A percentile compares a stretch with the other conserved stretches of the same genome.
Conservation (phyloP, 1,140 invertebrate species). For the Thaumetopoea pityocampa region DNA sequence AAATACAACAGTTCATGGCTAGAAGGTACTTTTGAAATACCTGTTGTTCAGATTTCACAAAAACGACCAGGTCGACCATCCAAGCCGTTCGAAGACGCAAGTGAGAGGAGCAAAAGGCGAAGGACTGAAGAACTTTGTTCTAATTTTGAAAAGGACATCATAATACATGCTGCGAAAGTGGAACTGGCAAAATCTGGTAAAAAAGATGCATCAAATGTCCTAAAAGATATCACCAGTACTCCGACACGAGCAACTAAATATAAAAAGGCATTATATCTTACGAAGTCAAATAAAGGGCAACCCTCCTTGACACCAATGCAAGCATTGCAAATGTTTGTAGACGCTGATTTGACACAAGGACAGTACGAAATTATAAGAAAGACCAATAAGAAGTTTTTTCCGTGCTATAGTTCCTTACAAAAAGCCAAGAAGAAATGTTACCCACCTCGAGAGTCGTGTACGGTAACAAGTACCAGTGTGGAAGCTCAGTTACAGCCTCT, state of each 20-base stretch:
- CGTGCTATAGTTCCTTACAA: neutral
- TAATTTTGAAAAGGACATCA: conserved; percentile 19
- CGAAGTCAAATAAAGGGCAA: neutral
- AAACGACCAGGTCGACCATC: too few species aligned
- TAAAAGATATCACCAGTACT: conserved; percentile 24
- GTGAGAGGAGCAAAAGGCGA: too few species aligned
- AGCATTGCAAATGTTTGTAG: neutral
- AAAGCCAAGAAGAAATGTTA: neutral
- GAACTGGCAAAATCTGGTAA: conserved; percentile 17
- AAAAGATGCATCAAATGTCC: conserved; percentile 17
- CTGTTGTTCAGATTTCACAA: too few species aligned
- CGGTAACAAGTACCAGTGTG: conserved; percentile 27
- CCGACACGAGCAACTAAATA: conserved; percentile 32
- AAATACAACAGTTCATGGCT: too few species aligned
- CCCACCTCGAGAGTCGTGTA: conserved; percentile 13
- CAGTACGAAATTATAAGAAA: conserved; percentile 18
- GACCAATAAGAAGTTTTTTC: conserved; percentile 10
- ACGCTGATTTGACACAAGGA: conserved; percentile 11
- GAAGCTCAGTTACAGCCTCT: conserved; percentile 18
- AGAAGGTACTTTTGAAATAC: too few species aligned
- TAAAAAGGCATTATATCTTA: conserved; percentile 19
- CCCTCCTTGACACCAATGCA: too few species aligned
- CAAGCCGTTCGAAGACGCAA: too few species aligned
- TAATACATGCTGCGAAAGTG: conserved; percentile 25
- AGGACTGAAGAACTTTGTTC: too few species aligned